phyloP scores from a whole-genome alignment of 2,113 vertebrate species.

The Oxyura jamaicensis region DNA sequence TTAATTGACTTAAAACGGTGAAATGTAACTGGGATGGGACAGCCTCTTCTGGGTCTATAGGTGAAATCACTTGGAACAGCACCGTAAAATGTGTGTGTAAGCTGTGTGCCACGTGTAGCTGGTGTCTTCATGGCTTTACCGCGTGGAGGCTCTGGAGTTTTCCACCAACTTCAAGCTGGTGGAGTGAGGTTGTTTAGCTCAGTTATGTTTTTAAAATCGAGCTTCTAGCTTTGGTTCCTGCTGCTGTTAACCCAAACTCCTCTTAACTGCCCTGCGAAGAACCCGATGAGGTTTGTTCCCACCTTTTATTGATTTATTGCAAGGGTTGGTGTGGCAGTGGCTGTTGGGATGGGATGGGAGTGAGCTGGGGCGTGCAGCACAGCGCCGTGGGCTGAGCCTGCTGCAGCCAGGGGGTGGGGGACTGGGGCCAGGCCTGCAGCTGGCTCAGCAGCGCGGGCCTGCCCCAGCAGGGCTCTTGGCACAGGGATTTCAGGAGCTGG shows the following conservation, averaged over 20 bases:
- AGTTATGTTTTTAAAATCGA: not conserved
- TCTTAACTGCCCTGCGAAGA: not conserved
- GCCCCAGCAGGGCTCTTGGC: not conserved
- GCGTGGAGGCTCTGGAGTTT: not conserved
- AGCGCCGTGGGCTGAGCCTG: not conserved
- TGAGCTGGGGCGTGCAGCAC: not conserved
- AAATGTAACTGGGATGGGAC: not conserved
- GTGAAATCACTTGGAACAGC: not conserved
- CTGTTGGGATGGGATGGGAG: not conserved
- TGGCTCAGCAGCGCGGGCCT: not conserved
- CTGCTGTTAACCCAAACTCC: not conserved
- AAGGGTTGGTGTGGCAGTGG: too few relatives aligned
- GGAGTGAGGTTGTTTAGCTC: not conserved
- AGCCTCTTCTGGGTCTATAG: not conserved
- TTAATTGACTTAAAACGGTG: not conserved
- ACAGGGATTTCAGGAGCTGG: fast-evolving
- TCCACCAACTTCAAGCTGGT: not conserved
- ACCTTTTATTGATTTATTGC: not conserved
- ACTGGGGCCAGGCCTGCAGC: not conserved
- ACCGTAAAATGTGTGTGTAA: not conserved
- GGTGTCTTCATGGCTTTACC: not conserved
- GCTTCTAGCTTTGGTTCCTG: not conserved
- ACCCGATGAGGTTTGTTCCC: not conserved
- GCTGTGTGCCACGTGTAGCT: not conserved
- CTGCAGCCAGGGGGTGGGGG: not conserved